Percentiles rank a stretch among this genome's conserved stretches.
phyloP scores from a whole-genome alignment of 2,797 vertebrate genomes.

The Luscinia megarhynchos region DNA sequence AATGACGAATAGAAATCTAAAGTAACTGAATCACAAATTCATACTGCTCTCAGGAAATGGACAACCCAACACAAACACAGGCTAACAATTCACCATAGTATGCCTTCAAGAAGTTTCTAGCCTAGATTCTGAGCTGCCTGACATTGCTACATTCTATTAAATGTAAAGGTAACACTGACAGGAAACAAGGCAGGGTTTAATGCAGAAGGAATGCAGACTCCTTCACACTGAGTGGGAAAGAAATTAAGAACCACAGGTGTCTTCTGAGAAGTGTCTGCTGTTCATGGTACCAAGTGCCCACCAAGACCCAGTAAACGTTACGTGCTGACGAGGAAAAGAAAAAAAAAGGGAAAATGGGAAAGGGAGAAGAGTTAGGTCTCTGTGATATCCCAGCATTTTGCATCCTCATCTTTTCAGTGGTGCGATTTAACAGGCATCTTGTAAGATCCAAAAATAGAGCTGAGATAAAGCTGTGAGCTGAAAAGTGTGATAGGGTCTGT shows the following conservation, averaged over 20 bases:
- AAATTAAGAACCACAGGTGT: not conserved
- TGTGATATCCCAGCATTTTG: not conserved
- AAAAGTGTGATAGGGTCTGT: constrained; percentile 15
- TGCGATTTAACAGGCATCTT: constrained; percentile 43
- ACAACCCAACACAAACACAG: not conserved
- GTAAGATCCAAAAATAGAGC: constrained; percentile 50
- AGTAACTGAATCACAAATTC: not conserved
- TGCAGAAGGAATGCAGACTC: not conserved
- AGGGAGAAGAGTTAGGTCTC: not conserved
- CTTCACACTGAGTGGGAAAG: not conserved
- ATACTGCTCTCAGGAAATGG: not conserved
- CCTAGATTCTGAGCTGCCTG: not conserved
- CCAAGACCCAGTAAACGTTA: not conserved
- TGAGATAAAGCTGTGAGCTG: constrained; percentile 27
- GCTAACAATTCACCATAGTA: not conserved
- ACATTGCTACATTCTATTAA: not conserved
- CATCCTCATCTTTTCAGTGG: constrained; percentile 13
- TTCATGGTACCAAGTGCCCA: not conserved
- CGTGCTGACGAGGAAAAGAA: not conserved
- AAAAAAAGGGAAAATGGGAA: not conserved
- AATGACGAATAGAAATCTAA: not conserved
- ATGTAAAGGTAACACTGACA: not conserved
- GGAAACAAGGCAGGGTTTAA: not conserved
- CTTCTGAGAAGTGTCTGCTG: not conserved
- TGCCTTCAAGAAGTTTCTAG: not conserved